Conservation (phyloP, 2,113 vertebrate species). For the Notothenia coriiceps region DNA sequence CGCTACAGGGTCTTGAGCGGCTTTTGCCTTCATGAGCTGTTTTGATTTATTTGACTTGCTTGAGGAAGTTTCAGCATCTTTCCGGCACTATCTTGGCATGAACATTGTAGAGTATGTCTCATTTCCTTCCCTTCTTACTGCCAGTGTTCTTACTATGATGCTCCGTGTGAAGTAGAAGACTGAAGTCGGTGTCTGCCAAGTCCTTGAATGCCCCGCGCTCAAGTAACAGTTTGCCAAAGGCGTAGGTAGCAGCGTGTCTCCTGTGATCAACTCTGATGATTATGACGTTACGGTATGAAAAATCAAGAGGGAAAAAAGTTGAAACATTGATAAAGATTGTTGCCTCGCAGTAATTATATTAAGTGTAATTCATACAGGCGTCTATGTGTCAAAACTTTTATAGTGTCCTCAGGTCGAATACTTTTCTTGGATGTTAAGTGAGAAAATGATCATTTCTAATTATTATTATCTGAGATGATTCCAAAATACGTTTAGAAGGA, state of each 20-base stretch:
- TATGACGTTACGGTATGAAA: constrained; percentile 45
- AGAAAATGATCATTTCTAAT: constrained; percentile 2
- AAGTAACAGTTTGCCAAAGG: constrained; percentile 41
- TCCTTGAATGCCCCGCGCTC: constrained; percentile 53
- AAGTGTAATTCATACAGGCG: constrained; percentile 30
- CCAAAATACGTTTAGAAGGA: background rate
- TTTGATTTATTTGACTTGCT: constrained; percentile 49
- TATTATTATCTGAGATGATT: background rate
- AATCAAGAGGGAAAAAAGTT: constrained; percentile 37
- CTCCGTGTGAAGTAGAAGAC: constrained; percentile 27
- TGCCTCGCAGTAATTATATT: background rate
- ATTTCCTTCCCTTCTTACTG: constrained; percentile 42
- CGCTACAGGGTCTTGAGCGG: constrained; percentile 20
- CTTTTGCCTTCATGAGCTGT: constrained; percentile 37
- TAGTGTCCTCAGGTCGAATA: background rate
- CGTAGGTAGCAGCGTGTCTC: constrained; percentile 32
- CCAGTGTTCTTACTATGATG: constrained; percentile 47
- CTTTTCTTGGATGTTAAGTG: background rate
- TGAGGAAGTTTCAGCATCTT: constrained; percentile 37
- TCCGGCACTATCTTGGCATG: constrained; percentile 31
- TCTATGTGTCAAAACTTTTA: constrained; percentile 18
- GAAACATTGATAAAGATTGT: constrained; percentile 6
- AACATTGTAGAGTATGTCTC: constrained; percentile 46
- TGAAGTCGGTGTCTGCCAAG: constrained; percentile 27
- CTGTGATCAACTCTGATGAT: constrained; percentile 51